These are phyloP conservation scores for Notoglanidium macrostoma DNA, from an alignment of 2,797 vertebrate genomes.

Conservation along the genomic window DNA sequence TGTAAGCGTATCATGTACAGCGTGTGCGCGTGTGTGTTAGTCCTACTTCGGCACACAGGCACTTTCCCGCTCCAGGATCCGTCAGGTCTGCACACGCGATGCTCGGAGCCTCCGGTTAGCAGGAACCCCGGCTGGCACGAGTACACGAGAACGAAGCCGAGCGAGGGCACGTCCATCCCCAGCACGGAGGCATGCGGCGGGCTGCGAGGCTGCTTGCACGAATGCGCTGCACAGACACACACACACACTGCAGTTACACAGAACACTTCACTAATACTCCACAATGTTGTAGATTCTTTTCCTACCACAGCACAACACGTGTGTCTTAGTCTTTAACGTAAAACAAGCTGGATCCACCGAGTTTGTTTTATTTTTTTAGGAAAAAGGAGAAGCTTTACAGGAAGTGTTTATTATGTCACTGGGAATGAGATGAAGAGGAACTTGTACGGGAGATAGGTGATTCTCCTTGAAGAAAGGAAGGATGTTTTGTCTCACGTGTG, in stretches of 20 bases:
- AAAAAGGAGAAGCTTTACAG: no score
- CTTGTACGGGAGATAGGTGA: neutral
- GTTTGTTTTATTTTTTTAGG: neutral
- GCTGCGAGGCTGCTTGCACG: conserved; percentile 92
- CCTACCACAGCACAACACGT: neutral
- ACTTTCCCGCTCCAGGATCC: conserved; percentile 97
- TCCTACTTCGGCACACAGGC: conserved; percentile 91
- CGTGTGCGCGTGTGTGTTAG: neutral
- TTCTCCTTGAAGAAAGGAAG: neutral
- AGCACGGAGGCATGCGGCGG: conserved; percentile 86
- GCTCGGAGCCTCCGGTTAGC: conserved; percentile 93
- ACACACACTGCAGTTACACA: neutral
- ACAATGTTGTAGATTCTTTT: neutral
- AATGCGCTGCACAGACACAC: conserved; percentile 82
- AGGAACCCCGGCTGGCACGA: conserved; percentile 93
- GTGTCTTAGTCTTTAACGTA: neutral
- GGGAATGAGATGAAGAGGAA: neutral
- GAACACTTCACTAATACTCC: neutral
- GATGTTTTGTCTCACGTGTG: neutral
- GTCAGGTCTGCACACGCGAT: conserved; percentile 91
- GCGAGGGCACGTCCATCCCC: conserved; percentile 92
- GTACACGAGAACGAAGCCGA: conserved; percentile 94
- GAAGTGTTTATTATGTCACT: neutral
- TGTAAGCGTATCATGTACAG: neutral
- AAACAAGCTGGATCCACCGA: neutral